These are phyloP conservation scores for Eriosoma lanigerum DNA, from an alignment of 1,140 invertebrate genomes.

Conservation along the genomic window DNA sequence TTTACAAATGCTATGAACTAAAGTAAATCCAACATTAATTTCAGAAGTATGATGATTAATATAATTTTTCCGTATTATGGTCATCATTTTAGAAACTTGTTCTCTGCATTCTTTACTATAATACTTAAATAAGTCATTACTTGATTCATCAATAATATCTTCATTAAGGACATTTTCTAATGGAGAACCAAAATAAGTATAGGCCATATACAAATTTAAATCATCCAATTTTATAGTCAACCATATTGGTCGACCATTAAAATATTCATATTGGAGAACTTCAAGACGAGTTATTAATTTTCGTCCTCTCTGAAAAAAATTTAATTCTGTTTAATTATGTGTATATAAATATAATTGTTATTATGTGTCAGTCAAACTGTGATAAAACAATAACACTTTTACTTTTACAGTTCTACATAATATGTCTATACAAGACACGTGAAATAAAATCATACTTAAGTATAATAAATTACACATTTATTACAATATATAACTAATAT, in stretches of 20 bases:
- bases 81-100: background rate
- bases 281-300: background rate
- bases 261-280: background rate
- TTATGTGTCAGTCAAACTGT: too few relatives aligned
- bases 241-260: conserved; percentile 12
- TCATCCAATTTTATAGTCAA: background rate
- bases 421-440: too few relatives aligned
- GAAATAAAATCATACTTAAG: too few relatives aligned
- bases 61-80: background rate
- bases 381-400: too few relatives aligned
- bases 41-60: background rate
- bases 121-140: background rate
- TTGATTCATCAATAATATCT: background rate
- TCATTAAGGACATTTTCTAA: background rate
- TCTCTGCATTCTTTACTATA: background rate
- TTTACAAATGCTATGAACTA: conserved; percentile 20
- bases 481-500: too few relatives aligned
- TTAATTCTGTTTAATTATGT: too few relatives aligned
- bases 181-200: background rate
- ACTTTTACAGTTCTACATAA: too few relatives aligned
- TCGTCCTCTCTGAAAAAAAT: background rate
- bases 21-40: conserved; percentile 5
- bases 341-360: too few relatives aligned
- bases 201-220: conserved; percentile 16
- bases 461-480: too few relatives aligned